Percentiles rank a stretch among this genome's conserved stretches.
These are phyloP conservation scores for Microtus ochrogaster DNA, from an alignment of 2,113 vertebrate genomes.

Conservation along the genomic window DNA sequence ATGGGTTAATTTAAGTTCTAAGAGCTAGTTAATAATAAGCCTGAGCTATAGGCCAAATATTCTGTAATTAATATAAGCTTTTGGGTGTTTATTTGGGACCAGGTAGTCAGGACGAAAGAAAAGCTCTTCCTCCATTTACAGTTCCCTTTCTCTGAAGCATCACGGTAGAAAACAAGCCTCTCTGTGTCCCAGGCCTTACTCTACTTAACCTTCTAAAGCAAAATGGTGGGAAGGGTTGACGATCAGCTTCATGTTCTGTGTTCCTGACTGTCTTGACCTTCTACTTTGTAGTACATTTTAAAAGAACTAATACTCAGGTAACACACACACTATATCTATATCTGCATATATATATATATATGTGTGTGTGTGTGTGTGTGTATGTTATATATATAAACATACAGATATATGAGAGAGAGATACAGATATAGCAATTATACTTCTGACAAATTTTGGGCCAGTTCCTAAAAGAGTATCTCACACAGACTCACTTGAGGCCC, in stretches of 20 bases:
- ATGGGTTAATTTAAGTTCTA: too few species aligned
- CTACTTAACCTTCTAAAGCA: background rate
- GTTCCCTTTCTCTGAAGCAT: background rate
- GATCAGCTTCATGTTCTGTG: background rate
- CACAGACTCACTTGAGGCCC: background rate
- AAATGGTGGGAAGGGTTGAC: background rate
- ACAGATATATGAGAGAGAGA: background rate
- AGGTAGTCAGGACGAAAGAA: too few species aligned
- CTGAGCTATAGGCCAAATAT: too few species aligned
- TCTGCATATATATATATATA: background rate
- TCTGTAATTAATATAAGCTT: too few species aligned
- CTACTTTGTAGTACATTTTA: background rate
- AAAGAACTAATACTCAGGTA: background rate
- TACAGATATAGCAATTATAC: background rate
- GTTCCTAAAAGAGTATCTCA: background rate
- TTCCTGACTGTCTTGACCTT: background rate
- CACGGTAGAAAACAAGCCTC: background rate
- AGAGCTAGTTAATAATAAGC: too few species aligned
- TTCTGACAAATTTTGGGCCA: background rate
- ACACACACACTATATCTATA: background rate
- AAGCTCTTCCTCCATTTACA: background rate
- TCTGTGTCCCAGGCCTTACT: background rate
- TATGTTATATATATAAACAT: background rate
- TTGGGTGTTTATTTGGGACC: too few species aligned
- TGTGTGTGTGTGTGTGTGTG: background rate